These are phyloP conservation scores for Microtus ochrogaster DNA, from an alignment of 2,113 vertebrate species.

Conservation along the genomic window DNA sequence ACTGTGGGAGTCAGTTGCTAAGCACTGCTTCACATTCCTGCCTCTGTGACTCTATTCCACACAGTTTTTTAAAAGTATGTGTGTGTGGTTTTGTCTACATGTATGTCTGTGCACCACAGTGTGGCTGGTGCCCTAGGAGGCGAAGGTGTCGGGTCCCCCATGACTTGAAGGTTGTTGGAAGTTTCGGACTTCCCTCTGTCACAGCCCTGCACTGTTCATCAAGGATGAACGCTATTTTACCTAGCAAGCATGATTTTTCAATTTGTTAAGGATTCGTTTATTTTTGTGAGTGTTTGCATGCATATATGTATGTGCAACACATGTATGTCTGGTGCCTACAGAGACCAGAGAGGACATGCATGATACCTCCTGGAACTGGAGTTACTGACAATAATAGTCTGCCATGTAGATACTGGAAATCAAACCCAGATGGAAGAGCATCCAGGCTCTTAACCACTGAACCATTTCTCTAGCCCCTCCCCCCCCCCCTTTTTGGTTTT, in stretches of 20 bases:
- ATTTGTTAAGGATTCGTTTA: background rate
- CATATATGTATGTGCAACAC: background rate
- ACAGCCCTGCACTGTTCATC: no score
- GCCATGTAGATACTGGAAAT: background rate
- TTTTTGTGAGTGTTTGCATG: background rate
- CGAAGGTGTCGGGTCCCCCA: background rate
- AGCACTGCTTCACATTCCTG: background rate
- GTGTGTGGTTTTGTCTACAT: background rate
- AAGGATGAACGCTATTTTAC: background rate
- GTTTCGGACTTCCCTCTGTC: background rate
- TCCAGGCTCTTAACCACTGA: background rate
- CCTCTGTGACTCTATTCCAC: background rate
- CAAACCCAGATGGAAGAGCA: background rate
- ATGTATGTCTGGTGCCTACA: background rate
- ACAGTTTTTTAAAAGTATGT: background rate
- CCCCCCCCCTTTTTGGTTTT: no score
- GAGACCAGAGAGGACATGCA: no score
- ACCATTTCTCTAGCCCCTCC: background rate
- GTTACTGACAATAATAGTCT: background rate
- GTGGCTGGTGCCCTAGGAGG: background rate
- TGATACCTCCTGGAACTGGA: background rate
- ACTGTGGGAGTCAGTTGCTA: background rate
- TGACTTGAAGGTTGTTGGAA: background rate
- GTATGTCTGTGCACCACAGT: background rate
- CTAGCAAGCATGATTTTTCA: background rate